These are phyloP conservation scores for Tachina lurida DNA, from an alignment of 2,888 invertebrate species.

Conservation along the genomic window DNA sequence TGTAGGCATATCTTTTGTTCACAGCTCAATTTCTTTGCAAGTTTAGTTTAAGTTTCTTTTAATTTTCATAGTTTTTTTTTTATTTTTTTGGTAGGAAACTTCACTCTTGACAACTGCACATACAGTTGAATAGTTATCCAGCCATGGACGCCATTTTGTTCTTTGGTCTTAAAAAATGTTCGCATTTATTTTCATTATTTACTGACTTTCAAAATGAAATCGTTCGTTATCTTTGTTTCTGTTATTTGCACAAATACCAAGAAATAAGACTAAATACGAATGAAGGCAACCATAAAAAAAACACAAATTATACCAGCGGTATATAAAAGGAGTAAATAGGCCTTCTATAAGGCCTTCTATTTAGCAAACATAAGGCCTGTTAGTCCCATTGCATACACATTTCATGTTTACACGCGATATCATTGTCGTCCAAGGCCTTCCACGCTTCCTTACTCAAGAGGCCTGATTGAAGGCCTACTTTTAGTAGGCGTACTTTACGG, in stretches of 20 bases:
- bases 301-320: slow-evolving; percentile 38
- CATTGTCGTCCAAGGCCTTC: too few relatives aligned
- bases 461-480: too few relatives aligned
- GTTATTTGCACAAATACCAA: slow-evolving; percentile 53
- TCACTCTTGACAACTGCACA: neutral
- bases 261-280: slow-evolving; percentile 24
- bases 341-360: too few relatives aligned
- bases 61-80: neutral
- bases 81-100: neutral
- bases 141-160: slow-evolving; percentile 60
- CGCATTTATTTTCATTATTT: slow-evolving; percentile 63
- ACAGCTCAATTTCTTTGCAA: neutral
- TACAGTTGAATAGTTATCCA: neutral
- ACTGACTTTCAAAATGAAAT: slow-evolving; percentile 64
- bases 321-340: too few relatives aligned
- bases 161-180: slow-evolving; percentile 35
- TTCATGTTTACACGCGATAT: too few relatives aligned
- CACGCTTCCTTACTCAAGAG: too few relatives aligned
- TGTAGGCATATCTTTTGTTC: slow-evolving; percentile 30
- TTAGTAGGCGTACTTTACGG: too few relatives aligned
- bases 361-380: too few relatives aligned
- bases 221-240: slow-evolving; percentile 55
- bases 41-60: neutral
- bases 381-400: too few relatives aligned
- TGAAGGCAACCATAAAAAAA: too few relatives aligned